Percentiles rank a stretch among this genome's conserved stretches.
Evolutionary conservation across 2,113 vertebrate species (phyloP).

Genomic region (Chelonoidis abingdonii): DNA sequence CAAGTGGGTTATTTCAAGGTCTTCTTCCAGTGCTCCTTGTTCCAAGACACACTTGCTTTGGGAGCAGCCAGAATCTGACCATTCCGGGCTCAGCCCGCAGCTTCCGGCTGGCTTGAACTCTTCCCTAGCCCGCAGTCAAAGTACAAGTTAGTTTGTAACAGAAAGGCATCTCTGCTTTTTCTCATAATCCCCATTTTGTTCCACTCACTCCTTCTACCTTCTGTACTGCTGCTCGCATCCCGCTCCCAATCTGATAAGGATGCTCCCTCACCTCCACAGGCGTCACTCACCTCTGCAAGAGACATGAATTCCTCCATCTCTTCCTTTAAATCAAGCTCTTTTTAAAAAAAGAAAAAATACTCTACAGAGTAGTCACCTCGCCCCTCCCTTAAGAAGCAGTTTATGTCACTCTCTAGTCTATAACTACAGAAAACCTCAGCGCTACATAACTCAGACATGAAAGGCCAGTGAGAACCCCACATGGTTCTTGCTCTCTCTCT

Average conservation of each 20-base stretch:
- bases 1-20: neutral
- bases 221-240: neutral
- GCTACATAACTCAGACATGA: conserved; percentile 36
- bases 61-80: neutral
- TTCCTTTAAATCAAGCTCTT: conserved; percentile 49
- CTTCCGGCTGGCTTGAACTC: neutral
- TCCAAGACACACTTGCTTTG: neutral
- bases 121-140: neutral
- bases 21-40: neutral
- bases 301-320: conserved; percentile 61
- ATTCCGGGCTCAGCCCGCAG: neutral
- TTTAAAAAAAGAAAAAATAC: neutral
- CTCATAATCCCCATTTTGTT: neutral
- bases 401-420: conserved; percentile 14
- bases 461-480: conserved; percentile 49
- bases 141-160: neutral
- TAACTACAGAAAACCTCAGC: conserved; percentile 38
- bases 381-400: neutral
- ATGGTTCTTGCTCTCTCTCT: neutral
- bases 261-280: conserved; percentile 38
- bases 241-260: fast-evolving
- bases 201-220: neutral
- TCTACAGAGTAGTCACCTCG: conserved; percentile 19
- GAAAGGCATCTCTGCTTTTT: neutral
- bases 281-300: conserved; percentile 69